Evolutionary conservation across 2,888 invertebrate genomes (phyloP), one percentile per base, ranked within the genome.

Genomic region (Hofmannophila pseudospretella): DNA sequence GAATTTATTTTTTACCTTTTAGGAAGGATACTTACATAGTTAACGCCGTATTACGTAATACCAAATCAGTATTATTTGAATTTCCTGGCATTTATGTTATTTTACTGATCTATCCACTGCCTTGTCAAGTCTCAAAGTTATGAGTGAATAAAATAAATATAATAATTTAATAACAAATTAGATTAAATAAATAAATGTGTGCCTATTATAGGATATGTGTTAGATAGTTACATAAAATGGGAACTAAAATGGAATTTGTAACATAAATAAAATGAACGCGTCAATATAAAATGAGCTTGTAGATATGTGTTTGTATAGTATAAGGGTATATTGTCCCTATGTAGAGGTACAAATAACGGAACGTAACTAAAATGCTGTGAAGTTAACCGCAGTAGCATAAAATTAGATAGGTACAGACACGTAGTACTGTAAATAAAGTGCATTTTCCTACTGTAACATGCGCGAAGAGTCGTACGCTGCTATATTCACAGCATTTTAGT

Each of bases 151-250:
- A 30, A 31, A 32, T 32, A 10, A 22, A 25, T 25, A 8, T 12
- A 16, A 26, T 7, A 36, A 20, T 8, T 11, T 10, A 28, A 36
- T 2, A 16, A 32, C 16, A 32, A 16, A 35, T 46, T 47, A 65
- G 55, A 55, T n/a, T 16, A 16, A 16, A 49, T 58, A 66, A 67
- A 66, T 75, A 72, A 76, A 74, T 78, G 69, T 78, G 80, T 82
- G 81, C 81, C 81, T 82, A 77, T 63, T 54, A 67, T 77, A 76
- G 68, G 57, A 71, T 56, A 69, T 52, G 67, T 75, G 62, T 76
- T 78, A 76, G 70, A 59, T 69, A 71, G 65, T 45, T 71, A n/a
- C n/a, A n/a, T n/a, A 70, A 73, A 71, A 60, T 46, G 42, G 44
- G 51, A 61, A 57, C 44, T 46, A 54, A 68, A 72, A 70, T 49